Base-by-base conservation (phyloP, 2,888 invertebrate species). In the Zonitis immaculata region DNA sequence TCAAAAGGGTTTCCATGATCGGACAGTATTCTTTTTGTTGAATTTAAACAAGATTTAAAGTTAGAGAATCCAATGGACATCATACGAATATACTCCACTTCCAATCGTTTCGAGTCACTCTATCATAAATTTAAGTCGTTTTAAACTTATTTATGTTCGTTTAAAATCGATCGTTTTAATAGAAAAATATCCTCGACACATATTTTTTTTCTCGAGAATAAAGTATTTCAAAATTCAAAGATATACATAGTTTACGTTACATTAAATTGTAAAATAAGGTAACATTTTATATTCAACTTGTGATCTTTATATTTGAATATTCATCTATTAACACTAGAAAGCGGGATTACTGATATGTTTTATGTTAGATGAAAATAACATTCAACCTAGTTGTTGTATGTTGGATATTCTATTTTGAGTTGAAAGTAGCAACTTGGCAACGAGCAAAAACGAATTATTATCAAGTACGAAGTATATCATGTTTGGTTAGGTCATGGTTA, bases 401-500 rank as follows among this genome's bases (percentile, higher is more conserved):
- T 20, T 20, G n/a, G n/a, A n/a, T 39, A 35, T 35, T 35, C 3
- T 22, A 22, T 22, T 22, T 22, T 1, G 7, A 25, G 9, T 8
- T 39, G 9, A 6, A 6, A 22, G 44, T 18, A 39, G 44, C 35
- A 52, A 48, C 39, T 39, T 39, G 18, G 18, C 18, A 42, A 27
- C 14, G 3, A 14, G 5, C 6, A 4, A n/a, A n/a, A n/a, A n/a
- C n/a, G n/a, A n/a, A n/a, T n/a, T n/a, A n/a, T n/a, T n/a, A 51
- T 45, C 47, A 55, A 50, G 42, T 51, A n/a, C 22, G 46, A 50
- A 52, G 54, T 57, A 43, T 44, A 35, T 18, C 9, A 47, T 32
- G 48, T 58, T 55, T 26, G 44, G 48, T 51, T 52, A 58, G 58
- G 58, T 58, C 58, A 55, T 54, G 52, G 50, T 22, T 32, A 22